phyloP scores from a whole-genome alignment of 2,113 vertebrate genomes.

The Spea bombifrons region DNA sequence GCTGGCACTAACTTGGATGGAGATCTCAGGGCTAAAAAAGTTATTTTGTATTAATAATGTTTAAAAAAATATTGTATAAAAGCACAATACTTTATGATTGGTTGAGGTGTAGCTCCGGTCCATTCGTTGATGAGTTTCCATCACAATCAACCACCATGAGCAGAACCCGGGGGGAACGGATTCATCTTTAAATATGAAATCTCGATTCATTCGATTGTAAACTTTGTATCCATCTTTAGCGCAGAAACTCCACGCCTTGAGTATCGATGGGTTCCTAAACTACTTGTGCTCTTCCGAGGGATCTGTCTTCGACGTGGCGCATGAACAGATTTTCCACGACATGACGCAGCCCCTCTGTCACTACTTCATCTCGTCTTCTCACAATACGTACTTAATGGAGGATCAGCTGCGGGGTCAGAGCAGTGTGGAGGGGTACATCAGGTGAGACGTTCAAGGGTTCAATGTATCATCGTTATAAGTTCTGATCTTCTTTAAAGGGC shows the following conservation, averaged over 20 bases:
- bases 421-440: slow-evolving; percentile 92
- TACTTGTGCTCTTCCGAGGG: slow-evolving; percentile 86
- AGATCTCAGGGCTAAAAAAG: too few relatives aligned
- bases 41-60: too few relatives aligned
- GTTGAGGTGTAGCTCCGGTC: too few relatives aligned
- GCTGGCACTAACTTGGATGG: too few relatives aligned
- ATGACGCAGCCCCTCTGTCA: slow-evolving; percentile 86
- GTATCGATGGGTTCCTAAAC: slow-evolving; percentile 84
- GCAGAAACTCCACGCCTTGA: slow-evolving; percentile 78
- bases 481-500: too few relatives aligned
- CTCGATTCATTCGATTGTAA: not conserved
- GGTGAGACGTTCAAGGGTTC: slow-evolving; percentile 59
- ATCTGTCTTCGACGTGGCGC: slow-evolving; percentile 78
- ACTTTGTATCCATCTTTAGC: slow-evolving; percentile 59
- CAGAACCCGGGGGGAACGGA: too few relatives aligned
- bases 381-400: slow-evolving; percentile 93
- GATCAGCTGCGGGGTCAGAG: slow-evolving; percentile 91
- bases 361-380: slow-evolving; percentile 93
- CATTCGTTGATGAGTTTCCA: too few relatives aligned
- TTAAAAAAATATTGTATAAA: too few relatives aligned
- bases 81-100: too few relatives aligned
- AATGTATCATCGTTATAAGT: too few relatives aligned
- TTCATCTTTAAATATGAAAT: too few relatives aligned
- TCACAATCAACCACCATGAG: too few relatives aligned
- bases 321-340: slow-evolving; percentile 74